Evolutionary conservation across 2,888 invertebrate genomes (phyloP), one percentile per base, ranked within the genome.

Genomic region (Cephus runcator): DNA sequence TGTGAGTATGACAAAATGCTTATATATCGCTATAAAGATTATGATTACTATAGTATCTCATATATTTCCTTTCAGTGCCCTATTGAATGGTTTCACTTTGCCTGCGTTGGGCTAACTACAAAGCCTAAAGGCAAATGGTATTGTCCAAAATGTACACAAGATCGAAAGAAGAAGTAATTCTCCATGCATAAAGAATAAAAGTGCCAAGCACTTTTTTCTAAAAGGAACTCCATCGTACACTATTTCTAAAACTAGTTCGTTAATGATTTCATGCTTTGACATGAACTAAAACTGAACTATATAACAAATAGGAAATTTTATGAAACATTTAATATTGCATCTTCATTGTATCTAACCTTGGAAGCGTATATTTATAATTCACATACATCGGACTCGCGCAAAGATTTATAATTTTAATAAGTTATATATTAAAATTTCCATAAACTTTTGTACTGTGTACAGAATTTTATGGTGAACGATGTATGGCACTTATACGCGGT

Each of bases 41-140:
- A 30, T 78, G 75, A 31, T 69, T 75, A 12, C 30, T n/a, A 33
- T 79, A 30, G 31, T 76, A 35, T 73, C 31, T 56, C 75, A 76
- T 76, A 68, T 69, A 73, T 81, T 84, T 88, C 87, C 84, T 92
- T 92, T 78, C 86, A 94, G 93, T 96, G 96, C 91, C 96, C 96
- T 11, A 97, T 98, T 81, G 98, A 98, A 92, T 98, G 98, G 98
- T 98, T 98, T 93, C 98, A 98, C 92, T 98, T 98, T 92, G 97
- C 97, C 12, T 98, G 98, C 92, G 98, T 98, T 75, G 96, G 96
- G 76, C 94, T 98, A 75, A 96, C 96, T 76, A 96, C 95, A 76
- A 98, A 98, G 91, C 98, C 98, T 0, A 98, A 98, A 92, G 98
- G 98, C 68, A 97, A 97, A 91, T 98, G 98, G 97, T 95, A 93